These are phyloP conservation scores for Chloropsis hardwickii DNA, from an alignment of 2,113 vertebrate genomes.

Conservation along the genomic window DNA sequence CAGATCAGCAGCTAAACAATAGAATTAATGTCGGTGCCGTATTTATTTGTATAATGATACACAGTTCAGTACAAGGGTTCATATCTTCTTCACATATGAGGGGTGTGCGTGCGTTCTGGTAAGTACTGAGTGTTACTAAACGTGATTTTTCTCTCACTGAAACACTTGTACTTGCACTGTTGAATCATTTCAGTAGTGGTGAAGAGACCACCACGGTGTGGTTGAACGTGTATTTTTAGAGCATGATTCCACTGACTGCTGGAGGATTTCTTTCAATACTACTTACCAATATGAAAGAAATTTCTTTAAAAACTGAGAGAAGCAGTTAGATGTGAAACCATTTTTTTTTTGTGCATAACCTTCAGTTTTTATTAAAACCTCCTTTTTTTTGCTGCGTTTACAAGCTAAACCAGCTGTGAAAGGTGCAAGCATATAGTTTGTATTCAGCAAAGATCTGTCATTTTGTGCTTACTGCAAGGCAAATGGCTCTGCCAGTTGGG, in stretches of 20 bases:
- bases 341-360: conserved; percentile 42
- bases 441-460: conserved; percentile 73
- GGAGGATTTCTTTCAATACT: not conserved
- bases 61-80: not conserved
- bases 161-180: not conserved
- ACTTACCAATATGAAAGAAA: not conserved
- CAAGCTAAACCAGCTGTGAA: conserved; percentile 74
- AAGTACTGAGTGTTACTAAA: not conserved
- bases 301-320: conserved; percentile 5
- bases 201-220: not conserved
- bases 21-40: not conserved
- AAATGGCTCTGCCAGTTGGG: conserved; percentile 68
- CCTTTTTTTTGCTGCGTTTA: conserved; percentile 57
- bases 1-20: not conserved
- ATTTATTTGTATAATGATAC: not conserved
- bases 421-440: conserved; percentile 63
- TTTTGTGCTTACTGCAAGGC: conserved; percentile 71
- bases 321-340: not conserved
- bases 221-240: not conserved
- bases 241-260: not conserved
- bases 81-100: not conserved
- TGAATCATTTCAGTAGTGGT: not conserved
- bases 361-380: conserved; percentile 63
- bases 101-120: accelerated
- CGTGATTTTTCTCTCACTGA: not conserved